Conservation (phyloP, 2,888 invertebrate species). For the Sminthurides aquaticus region DNA sequence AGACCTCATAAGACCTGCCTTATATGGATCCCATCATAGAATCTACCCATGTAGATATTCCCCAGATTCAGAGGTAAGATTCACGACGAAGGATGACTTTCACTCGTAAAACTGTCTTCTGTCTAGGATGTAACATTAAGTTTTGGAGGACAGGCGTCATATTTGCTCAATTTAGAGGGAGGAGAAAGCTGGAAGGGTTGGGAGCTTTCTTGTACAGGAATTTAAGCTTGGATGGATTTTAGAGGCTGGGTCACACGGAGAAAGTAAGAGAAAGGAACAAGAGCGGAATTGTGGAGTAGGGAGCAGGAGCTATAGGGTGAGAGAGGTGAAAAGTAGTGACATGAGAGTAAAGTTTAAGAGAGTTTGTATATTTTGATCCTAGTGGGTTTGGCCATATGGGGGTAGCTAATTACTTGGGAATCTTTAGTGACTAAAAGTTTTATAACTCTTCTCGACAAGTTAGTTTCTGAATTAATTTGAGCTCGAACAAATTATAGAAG, state of each 20-base stretch:
- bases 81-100: no score
- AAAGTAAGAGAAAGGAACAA: no score
- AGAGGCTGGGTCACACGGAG: no score
- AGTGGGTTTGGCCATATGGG: background rate
- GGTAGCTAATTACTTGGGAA: background rate
- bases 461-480: background rate
- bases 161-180: no score
- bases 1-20: conserved; percentile 47
- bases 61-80: background rate
- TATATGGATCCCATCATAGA: conserved; percentile 48
- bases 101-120: no score
- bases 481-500: background rate
- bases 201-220: no score
- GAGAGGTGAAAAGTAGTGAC: background rate
- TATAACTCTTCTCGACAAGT: background rate
- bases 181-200: no score
- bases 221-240: no score
- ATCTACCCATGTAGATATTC: conserved; percentile 43
- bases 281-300: no score
- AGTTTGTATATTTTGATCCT: background rate
- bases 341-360: background rate
- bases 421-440: background rate
- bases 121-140: no score
- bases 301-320: no score
- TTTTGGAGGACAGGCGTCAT: no score